Base-by-base conservation (phyloP, 2,888 invertebrate species). In the Eupsilia transversa region DNA sequence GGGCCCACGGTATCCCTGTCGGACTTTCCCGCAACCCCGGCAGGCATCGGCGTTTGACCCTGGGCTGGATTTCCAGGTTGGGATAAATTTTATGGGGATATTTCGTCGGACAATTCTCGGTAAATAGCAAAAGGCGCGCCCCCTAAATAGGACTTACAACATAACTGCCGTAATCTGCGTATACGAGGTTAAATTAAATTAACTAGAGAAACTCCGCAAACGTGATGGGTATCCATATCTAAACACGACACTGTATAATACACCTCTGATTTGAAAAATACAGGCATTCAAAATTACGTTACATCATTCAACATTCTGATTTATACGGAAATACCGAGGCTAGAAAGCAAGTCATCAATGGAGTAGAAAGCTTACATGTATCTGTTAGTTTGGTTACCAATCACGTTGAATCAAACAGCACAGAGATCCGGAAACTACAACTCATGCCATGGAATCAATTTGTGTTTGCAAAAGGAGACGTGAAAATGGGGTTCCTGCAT, bases 391-490 rank as follows among this genome's bases (percentile, higher is more conserved):
- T 35, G 27, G 35, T n/a, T 63, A 64, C 30, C 63, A 70, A 83
- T 78, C 69, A 70, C 14, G 27, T 20, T 38, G 27, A 49, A 69
- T 35, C 72, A 72, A 79, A 54, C 52, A 60, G 30, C n/a, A 56
- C 61, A 54, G 27, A 63, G 46, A 49, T 33, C 41, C 23, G 6
- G 20, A 23, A 70, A 71, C 73, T 67, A 54, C 17, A 20, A 49
- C 38, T 46, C 46, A 46, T 73, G 46, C 49, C 38, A 27, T 66
- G 54, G n/a, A 74, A 83, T 69, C 57, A 64, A 68, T 80, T 65
- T 60, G n/a, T 72, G 41, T 82, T 84, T 79, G 33, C 60, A 56
- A 49, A 61, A 33, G 41, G 38, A 57, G 27, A 23, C 30, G n/a
- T 33, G 66, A 75, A 80, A 80, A 67, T 70, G 23, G 43, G 59